Evolutionary conservation across 1,140 invertebrate genomes (phyloP), one percentile per base, ranked within the genome.

Genomic region (Lerema accius): DNA sequence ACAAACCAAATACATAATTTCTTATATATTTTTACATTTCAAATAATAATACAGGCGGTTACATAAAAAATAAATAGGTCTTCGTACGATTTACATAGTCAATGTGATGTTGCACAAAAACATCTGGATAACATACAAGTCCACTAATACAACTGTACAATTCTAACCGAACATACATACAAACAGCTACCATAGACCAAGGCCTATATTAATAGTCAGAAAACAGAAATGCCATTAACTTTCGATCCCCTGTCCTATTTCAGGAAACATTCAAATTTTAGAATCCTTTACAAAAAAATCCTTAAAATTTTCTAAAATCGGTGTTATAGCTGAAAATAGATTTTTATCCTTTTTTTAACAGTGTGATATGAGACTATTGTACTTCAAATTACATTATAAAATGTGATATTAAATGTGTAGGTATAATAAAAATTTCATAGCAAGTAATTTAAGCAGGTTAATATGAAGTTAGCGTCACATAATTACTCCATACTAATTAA

Each of bases 11-110:
- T 77, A 76, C 69, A 83, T 77, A 83, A 80, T 86, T 84, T 83
- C 82, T 83, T 84, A 83, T 86, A 86, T 85, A 89, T 89, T 85
- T 85, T 86, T 88, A 89, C 86, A 89, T 79, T 84, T 79, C 74
- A 89, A 86, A 89, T 89, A 79, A 82, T 82, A 84, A 89, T 86
- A 86, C 78, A 89, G 84, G 82, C 84, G 86, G 84, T 89, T 89
- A 89, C 81, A 89, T 82, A 86, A 86, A 78, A 80, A 89, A 86
- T 86, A 89, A 89, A 86, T 86, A 85, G 80, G 77, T 80, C 63
- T 77, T 82, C 69, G 56, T 78, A 81, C 55, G 78, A 82, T 84
- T 85, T 82, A 88, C 78, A 89, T 76, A 76, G 67, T 71, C 49
- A 80, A 43, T 79, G 82, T 84, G 80, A 84, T 82, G 73, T 71